These are phyloP conservation scores for Saturnia pavonia DNA, from an alignment of 2,888 invertebrate species.

Conservation along the genomic window DNA sequence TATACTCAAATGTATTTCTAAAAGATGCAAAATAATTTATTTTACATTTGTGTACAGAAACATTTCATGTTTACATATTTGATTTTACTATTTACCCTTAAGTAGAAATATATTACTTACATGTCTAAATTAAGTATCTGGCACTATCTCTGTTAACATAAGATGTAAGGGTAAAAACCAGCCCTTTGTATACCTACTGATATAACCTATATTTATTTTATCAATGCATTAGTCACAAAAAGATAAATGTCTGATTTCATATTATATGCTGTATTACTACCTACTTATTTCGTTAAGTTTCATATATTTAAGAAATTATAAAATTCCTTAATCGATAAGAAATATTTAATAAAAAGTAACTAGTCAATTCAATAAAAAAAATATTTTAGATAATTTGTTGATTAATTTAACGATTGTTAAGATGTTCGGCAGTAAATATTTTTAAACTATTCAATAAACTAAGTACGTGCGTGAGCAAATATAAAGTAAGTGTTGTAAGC, in stretches of 20 bases:
- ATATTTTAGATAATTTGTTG: neutral
- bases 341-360: too few relatives aligned
- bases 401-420: too few relatives aligned
- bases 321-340: too few relatives aligned
- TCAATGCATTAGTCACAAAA: neutral
- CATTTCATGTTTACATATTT: neutral
- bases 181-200: neutral
- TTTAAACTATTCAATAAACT: neutral
- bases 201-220: neutral
- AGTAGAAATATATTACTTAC: conserved; percentile 1
- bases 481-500: neutral
- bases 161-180: conserved; percentile 6
- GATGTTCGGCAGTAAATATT: too few relatives aligned
- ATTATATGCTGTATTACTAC: too few relatives aligned
- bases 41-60: neutral
- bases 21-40: neutral
- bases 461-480: neutral
- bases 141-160: conserved; percentile 1
- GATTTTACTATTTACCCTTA: neutral
- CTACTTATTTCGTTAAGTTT: too few relatives aligned
- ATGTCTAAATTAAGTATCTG: conserved; percentile 6
- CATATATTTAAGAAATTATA: too few relatives aligned
- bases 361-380: neutral
- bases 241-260: too few relatives aligned
- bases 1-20: neutral